Evolutionary conservation across 92 coral and sea anemone genomes (phyloP), one percentile per base, ranked within the genome.

Genomic region (Bergia puertoricense): DNA sequence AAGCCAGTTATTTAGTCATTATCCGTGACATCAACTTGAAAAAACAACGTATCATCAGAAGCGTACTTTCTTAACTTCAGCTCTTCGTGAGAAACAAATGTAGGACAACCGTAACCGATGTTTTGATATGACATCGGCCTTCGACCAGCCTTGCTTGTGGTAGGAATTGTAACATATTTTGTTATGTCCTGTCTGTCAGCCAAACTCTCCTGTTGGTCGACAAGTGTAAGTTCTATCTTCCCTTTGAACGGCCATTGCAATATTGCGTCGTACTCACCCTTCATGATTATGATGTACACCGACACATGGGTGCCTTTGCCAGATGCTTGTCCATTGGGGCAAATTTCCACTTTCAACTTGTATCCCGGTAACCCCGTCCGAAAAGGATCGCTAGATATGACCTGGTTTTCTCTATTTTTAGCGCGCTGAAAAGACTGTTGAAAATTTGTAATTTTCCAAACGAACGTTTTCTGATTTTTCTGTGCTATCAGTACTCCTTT

Each of bases 1-100:
- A 30, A 30, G 30, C 0, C 30, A 30, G 30, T 30, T 30, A 30
- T 30, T 30, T 30, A 30, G 30, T 30, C 30, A 30, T 30, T 30
- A 71, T 71, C 76, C 5, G 76, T 16, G 59, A 92, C 88, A 46
- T 81, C 72, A 7, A 92, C 94, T 81, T 73, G 81, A 40, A 92
- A 41, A 76, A 81, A 86, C 50, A 92, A 36, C 16, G 92, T 44
- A 40, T 92, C 88, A 57, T 89, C 92, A 38, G 76, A 88, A 37
- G 86, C 71, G 81, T 76, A 90, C 10, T 88, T 88, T 15, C 90
- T 45, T 7, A 80, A 41, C 77, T 43, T 77, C 39, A 92, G 77
- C 37, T 66, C 82, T 36, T 86, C 89, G 30, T 90, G 92, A 15
- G 92, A 82, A 30, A 92, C 72, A 73, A 92, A 87, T 20, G 76